These are phyloP conservation scores for Wiebesia pumilae DNA, from an alignment of 1,140 invertebrate genomes.

Conservation along the genomic window DNA sequence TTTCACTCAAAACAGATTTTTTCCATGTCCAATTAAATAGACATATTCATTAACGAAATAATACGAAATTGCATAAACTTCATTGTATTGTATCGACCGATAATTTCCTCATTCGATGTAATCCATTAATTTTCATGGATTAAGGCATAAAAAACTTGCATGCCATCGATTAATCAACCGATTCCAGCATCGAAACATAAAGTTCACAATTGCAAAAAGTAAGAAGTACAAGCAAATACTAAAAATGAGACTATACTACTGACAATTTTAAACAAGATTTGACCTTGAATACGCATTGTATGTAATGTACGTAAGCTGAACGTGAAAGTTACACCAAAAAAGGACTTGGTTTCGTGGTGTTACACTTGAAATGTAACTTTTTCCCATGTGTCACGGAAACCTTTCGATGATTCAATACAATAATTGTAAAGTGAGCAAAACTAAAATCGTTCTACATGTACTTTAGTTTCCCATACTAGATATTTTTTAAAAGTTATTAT, in stretches of 20 bases:
- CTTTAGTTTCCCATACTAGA: no score
- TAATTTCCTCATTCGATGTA: neutral
- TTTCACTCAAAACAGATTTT: neutral
- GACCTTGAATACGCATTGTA: constrained; percentile 21
- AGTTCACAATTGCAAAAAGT: no score
- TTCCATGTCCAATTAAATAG: neutral
- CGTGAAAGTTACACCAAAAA: constrained; percentile 40
- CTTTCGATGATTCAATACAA: neutral
- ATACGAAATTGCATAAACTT: neutral
- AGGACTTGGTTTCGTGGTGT: neutral
- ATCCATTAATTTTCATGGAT: no score
- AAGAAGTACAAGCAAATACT: no score
- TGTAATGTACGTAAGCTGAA: neutral
- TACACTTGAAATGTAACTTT: constrained; percentile 32
- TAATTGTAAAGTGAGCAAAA: no score
- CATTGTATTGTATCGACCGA: neutral
- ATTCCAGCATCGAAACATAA: no score
- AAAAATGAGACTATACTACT: neutral
- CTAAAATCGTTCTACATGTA: no score
- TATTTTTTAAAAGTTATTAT: no score
- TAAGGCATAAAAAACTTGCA: no score
- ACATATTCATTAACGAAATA: neutral
- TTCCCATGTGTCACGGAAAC: neutral
- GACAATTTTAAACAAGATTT: neutral
- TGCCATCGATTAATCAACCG: no score